phyloP scores from a whole-genome alignment of 1,140 invertebrate genomes.

The Daktulosphaira vitifoliae region DNA sequence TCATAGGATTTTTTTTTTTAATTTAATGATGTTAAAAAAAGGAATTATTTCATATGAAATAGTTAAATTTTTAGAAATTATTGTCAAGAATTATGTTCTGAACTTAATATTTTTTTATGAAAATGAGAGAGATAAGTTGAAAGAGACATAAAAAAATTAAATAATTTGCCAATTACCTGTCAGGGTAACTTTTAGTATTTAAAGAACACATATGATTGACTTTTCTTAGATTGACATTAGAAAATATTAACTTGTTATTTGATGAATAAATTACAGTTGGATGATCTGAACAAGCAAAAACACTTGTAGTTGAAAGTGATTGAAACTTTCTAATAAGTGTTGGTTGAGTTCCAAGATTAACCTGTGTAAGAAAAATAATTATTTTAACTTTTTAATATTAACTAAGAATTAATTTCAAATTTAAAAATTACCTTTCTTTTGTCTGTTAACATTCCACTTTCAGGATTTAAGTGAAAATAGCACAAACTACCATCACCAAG shows the following conservation, averaged over 20 bases:
- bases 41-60: too few species aligned
- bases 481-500: slow-evolving; percentile 96
- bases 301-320: slow-evolving; percentile 87
- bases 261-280: slow-evolving; percentile 98
- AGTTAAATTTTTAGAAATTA: too few species aligned
- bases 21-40: too few species aligned
- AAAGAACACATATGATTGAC: slow-evolving; percentile 98
- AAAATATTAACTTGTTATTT: slow-evolving; percentile 98
- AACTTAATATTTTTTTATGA: too few species aligned
- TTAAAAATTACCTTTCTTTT: slow-evolving; percentile 61
- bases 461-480: slow-evolving; percentile 79
- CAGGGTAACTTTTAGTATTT: slow-evolving; percentile 88
- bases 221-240: slow-evolving; percentile 97
- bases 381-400: neutral
- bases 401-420: neutral
- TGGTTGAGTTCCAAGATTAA: slow-evolving; percentile 94
- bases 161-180: slow-evolving; percentile 52
- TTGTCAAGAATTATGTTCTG: too few species aligned
- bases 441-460: slow-evolving; percentile 62
- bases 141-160: too few species aligned
- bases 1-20: too few species aligned
- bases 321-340: slow-evolving; percentile 86
- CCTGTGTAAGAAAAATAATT: slow-evolving; percentile 40
- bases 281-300: slow-evolving; percentile 96
- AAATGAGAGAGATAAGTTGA: too few species aligned